Percentiles rank a stretch among this genome's conserved stretches.
These are phyloP conservation scores for Eremobia ochroleuca DNA, from an alignment of 2,888 invertebrate species.

Conservation along the genomic window DNA sequence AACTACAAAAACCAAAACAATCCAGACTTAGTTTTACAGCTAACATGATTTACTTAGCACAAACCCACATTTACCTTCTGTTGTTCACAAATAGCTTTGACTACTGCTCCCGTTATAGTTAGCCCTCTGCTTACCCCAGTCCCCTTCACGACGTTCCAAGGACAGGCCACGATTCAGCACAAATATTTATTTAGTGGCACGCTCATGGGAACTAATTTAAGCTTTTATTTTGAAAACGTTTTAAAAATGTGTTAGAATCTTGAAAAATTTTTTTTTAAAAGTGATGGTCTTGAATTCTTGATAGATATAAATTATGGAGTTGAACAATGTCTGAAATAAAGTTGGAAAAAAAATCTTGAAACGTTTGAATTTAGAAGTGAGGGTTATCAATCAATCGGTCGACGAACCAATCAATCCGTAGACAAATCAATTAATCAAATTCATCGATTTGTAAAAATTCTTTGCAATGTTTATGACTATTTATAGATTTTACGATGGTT, in stretches of 20 bases:
- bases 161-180: slow-evolving; percentile 65
- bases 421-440: slow-evolving; percentile 15
- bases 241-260: background rate
- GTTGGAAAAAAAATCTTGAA: background rate
- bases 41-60: slow-evolving; percentile 62
- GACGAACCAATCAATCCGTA: slow-evolving; percentile 6
- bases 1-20: slow-evolving; percentile 10
- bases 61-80: slow-evolving; percentile 62
- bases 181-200: slow-evolving; percentile 73
- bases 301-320: background rate
- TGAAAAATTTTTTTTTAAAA: background rate
- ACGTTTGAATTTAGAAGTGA: background rate
- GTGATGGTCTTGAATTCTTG: background rate
- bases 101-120: slow-evolving; percentile 54
- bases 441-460: background rate
- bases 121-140: slow-evolving; percentile 51
- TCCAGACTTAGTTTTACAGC: slow-evolving; percentile 29
- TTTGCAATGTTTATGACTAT: background rate
- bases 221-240: slow-evolving; percentile 9
- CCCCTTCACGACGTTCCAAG: slow-evolving; percentile 70
- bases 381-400: slow-evolving; percentile 16
- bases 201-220: slow-evolving; percentile 45
- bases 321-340: background rate
- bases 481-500: background rate
- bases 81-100: slow-evolving; percentile 57